Conservation (phyloP, 2,797 vertebrate genomes). For the Chloroceryle inda region DNA sequence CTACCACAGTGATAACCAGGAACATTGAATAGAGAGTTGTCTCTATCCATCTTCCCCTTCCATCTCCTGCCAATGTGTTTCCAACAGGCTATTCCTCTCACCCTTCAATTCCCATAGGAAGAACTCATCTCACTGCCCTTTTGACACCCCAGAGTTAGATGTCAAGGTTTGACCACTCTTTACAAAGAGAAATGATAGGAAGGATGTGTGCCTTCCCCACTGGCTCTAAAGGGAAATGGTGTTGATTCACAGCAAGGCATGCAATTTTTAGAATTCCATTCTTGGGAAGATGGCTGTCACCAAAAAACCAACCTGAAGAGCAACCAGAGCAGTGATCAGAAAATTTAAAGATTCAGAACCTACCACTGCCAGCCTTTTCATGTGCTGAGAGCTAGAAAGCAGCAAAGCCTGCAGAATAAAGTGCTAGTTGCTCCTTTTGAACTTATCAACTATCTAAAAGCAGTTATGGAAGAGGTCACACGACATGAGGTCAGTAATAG, state of each 20-base stretch:
- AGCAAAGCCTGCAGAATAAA: neutral
- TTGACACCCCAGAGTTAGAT: neutral
- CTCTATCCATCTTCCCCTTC: neutral
- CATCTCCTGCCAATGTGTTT: neutral
- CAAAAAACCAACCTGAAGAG: neutral
- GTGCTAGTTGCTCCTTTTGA: neutral
- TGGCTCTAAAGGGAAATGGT: neutral
- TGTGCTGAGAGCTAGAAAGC: neutral
- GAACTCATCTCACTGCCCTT: neutral
- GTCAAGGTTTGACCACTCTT: neutral
- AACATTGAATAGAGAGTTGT: neutral
- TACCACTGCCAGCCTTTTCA: neutral
- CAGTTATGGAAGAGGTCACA: neutral
- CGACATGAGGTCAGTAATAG: neutral
- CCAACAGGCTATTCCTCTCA: neutral
- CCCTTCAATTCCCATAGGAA: neutral
- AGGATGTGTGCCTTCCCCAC: neutral
- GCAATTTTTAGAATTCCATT: neutral
- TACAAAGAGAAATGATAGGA: neutral
- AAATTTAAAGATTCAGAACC: neutral
- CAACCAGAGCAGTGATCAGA: neutral
- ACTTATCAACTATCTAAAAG: neutral
- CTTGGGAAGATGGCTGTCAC: neutral
- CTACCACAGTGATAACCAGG: neutral
- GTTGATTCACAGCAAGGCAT: neutral